phyloP scores from a whole-genome alignment of 2,113 vertebrate species.

The Rynchops niger region DNA sequence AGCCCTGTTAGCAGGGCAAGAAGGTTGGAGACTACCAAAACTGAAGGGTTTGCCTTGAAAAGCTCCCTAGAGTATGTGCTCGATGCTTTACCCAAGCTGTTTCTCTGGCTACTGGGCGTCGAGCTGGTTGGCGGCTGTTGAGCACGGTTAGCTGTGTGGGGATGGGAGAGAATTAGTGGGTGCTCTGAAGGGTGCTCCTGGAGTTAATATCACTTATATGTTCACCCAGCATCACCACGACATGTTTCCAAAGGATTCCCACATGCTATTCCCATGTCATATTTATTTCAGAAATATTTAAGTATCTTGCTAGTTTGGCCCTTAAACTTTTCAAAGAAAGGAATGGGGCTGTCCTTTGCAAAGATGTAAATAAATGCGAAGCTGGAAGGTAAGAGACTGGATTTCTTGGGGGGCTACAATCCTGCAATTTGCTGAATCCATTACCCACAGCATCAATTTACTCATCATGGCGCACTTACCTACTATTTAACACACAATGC shows the following conservation, averaged over 20 bases:
- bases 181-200: not conserved
- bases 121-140: not conserved
- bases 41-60: not conserved
- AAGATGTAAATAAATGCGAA: not conserved
- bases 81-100: not conserved
- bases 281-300: not conserved
- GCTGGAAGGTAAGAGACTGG: not conserved
- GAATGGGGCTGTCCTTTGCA: not conserved
- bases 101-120: not conserved
- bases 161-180: not conserved
- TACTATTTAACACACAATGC: not conserved
- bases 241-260: not conserved
- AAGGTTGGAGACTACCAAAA: not conserved
- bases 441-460: not conserved
- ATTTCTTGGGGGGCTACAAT: not conserved
- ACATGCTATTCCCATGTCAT: not conserved
- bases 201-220: not conserved
- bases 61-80: not conserved
- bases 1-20: not conserved
- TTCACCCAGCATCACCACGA: not conserved
- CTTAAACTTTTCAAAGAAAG: not conserved
- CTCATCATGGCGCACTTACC: not conserved
- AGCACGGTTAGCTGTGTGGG: not conserved
- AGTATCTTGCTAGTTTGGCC: not conserved
- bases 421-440: not conserved